Evolutionary conservation across 2,797 vertebrate species (phyloP).

Genomic region (Manis crassicaudata): DNA sequence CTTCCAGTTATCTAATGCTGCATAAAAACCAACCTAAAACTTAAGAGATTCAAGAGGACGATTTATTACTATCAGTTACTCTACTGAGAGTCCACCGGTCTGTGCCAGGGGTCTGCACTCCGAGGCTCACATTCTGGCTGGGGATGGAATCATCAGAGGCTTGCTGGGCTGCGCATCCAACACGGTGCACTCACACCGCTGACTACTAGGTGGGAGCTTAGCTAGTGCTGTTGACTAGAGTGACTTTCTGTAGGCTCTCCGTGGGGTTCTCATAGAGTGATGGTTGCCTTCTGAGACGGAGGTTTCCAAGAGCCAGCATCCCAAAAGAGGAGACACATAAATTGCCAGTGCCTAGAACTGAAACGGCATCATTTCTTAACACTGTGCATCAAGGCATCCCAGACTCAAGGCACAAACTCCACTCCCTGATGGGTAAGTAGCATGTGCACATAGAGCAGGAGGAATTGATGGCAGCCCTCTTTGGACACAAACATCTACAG

Average conservation of each 20-base stretch:
- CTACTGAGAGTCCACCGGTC: not conserved
- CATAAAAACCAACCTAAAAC: not conserved
- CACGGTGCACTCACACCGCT: not conserved
- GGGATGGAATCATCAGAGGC: not conserved
- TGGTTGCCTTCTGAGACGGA: not conserved
- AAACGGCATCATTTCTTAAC: not conserved
- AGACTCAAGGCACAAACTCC: not conserved
- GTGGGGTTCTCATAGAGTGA: not conserved
- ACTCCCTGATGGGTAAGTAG: not conserved
- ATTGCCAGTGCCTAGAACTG: not conserved
- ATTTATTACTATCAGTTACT: not conserved
- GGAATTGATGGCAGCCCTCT: not conserved
- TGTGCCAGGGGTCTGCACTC: not conserved
- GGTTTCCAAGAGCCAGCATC: not conserved
- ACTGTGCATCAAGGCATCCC: not conserved
- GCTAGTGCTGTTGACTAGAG: not conserved
- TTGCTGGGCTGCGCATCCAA: not conserved
- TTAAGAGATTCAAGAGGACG: not conserved
- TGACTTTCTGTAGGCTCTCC: not conserved
- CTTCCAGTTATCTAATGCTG: not conserved
- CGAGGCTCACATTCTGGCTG: not conserved
- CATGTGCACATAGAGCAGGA: not conserved
- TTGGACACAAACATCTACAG: not conserved
- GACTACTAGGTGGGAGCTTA: not conserved
- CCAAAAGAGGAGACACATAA: not conserved